These are phyloP conservation scores for Diplazon laetatorius DNA, from an alignment of 2,888 invertebrate genomes.

Conservation along the genomic window DNA sequence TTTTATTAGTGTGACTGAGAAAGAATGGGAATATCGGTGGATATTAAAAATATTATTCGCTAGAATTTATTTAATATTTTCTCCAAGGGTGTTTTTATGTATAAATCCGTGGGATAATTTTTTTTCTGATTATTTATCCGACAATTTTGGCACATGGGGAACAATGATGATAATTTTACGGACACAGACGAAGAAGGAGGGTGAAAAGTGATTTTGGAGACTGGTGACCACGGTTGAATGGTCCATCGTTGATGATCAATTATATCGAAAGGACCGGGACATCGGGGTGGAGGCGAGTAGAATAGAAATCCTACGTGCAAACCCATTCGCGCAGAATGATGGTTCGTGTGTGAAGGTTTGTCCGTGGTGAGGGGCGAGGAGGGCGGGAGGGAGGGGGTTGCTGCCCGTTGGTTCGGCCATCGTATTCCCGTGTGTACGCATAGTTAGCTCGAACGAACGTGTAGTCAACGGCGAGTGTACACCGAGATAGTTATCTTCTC, in stretches of 20 bases:
- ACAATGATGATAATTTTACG: no score
- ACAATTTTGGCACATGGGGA: no score
- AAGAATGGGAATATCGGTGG: no score
- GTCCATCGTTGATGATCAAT: not conserved
- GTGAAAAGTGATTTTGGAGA: not conserved
- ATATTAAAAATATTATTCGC: no score
- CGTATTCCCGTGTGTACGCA: constrained; percentile 28
- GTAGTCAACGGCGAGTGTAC: constrained; percentile 48
- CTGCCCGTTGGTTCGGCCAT: constrained; percentile 18
- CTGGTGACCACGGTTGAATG: not conserved
- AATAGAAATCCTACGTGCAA: not conserved
- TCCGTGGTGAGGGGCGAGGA: no score
- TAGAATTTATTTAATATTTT: no score
- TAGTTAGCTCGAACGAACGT: constrained; percentile 46
- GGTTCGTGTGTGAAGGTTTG: not conserved
- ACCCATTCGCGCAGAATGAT: not conserved
- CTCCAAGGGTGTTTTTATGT: no score
- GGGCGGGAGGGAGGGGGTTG: no score
- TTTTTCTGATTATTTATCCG: no score
- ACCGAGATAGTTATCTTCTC: constrained; percentile 53
- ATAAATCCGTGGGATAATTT: no score
- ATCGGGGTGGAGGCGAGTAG: no score
- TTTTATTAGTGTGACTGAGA: no score
- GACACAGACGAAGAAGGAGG: not conserved
- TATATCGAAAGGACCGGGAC: not conserved